Evolutionary conservation across 2,888 invertebrate genomes (phyloP), one percentile per base, ranked within the genome.

Genomic region (Orchesellides sinensis): DNA sequence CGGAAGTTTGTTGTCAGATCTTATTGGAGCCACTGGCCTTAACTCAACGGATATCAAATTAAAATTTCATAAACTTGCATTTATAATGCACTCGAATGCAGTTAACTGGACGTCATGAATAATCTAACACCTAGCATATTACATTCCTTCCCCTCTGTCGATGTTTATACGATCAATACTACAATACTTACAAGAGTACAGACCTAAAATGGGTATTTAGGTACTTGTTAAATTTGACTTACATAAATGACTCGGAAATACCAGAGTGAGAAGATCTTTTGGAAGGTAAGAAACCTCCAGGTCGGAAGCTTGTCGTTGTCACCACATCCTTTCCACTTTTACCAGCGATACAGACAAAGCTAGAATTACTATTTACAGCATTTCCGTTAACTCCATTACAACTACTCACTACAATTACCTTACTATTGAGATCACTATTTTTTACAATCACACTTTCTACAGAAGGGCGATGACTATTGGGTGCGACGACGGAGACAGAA

Each of bases 181-280:
- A n/a, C n/a, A n/a, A n/a, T n/a, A n/a, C n/a, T n/a, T n/a, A n/a
- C n/a, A n/a, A n/a, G n/a, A n/a, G n/a, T n/a, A n/a, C n/a, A n/a
- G n/a, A n/a, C n/a, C n/a, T n/a, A n/a, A n/a, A n/a, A n/a, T n/a
- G n/a, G n/a, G n/a, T n/a, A n/a, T n/a, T n/a, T n/a, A n/a, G n/a
- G n/a, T n/a, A n/a, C n/a, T n/a, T 3, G 5, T 59, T 2, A 59
- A 25, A 56, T 23, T 23, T n/a, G n/a, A n/a, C 52, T 70, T 70
- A 78, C 78, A 78, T 78, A 49, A 78, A 78, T 40, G 78, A 78
- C 40, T 78, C 78, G 0, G 77, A 69, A 17, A 78, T 54, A n/a
- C 54, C 63, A 29, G 74, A 65, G 14, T 29, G 21, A 21, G 21
- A 4, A 29, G 29, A 10, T 10, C n/a, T n/a, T n/a, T n/a, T n/a